Evolutionary conservation across 2,797 vertebrate genomes (phyloP), one percentile per base, ranked within the genome.

Genomic region (Pangasius mekongensis): DNA sequence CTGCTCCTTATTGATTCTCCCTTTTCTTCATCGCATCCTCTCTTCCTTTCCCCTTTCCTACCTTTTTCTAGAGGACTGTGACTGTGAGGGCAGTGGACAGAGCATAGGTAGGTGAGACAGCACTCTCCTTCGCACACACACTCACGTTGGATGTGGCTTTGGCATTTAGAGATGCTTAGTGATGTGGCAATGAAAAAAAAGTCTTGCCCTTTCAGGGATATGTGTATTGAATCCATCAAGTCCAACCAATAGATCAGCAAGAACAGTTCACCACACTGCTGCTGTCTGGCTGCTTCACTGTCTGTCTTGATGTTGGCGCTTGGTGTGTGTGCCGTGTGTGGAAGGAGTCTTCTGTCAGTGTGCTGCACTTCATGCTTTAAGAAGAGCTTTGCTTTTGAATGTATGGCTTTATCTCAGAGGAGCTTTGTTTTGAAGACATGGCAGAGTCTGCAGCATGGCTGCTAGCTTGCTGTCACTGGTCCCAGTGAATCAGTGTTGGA

Each of bases 71-170:
- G 98, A 98, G 91, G 97, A 97, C 94, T 97, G 96, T 95, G 97
- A 98, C 93, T 96, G 96, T 92, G 98, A 98, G 85, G 95, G 95
- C 60, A 97, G 96, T 90, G 97, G 97, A 91, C 96, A 98, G 71
- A 97, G 98, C 3, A 94, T 96, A 94, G 98, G 98, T 99, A 84
- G 83, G 83, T 84, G 64, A 69, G 94, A 98, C 97, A 90, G 52
- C 67, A 86, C 56, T 39, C 47, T 76, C 33, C 20, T 47, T 27
- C 49, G n/a, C 60, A 81, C 83, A 87, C 49, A 84, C 36, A 36
- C 69, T 86, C 64, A 54, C 71, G 60, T 67, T 90, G 84, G 67
- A 83, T 77, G 52, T 83, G 84, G 84, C 88, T 60, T 88, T 85
- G 86, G 84, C 76, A 52, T 22, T 88, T 66, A 73, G 56, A 86